Base-by-base conservation (phyloP, 2,888 invertebrate species). In the Tipula lateralis region DNA sequence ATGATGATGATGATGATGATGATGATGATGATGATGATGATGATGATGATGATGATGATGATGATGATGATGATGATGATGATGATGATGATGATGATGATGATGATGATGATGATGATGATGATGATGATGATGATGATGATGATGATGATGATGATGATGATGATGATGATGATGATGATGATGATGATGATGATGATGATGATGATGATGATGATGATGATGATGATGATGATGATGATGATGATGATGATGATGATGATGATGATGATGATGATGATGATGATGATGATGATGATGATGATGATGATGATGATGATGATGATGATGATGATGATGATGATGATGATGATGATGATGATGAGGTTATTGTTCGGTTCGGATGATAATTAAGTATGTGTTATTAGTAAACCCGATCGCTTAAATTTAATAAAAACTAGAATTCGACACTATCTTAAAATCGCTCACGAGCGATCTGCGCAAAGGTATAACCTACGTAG, bases 211-310 rank as follows among this genome's bases (percentile, higher is more conserved):
- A 30, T 83, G 83, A 83, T 83, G 30, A 83, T 83, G 83, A 29
- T 83, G 83, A 83, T 30, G 30, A 29, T 83, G 34, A 83, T 83
- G 83, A 83, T 30, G 83, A 83, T 83, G 66, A 66, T 66, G 66
- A 66, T 66, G 66, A 66, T 66, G 66, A 66, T 66, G 66, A 66
- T 66, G 66, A 66, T 66, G 66, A 66, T 66, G 66, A 66, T 66
- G 66, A 66, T 66, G 66, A 66, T 66, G 66, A 66, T 66, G 66
- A 66, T 66, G 66, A 66, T 66, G 66, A 66, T 66, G 66, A 66
- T 66, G 66, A 66, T 66, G 66, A 66, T 66, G 66, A 66, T 66
- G 66, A 66, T 66, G 66, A 66, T 66, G 66, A 66, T 66, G 66
- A 66, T 66, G 66, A 66, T 66, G 66, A 66, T 66, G 66, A 66